Evolutionary conservation across 2,797 vertebrate species (phyloP).

Genomic region (Loris lydekkerianus): DNA sequence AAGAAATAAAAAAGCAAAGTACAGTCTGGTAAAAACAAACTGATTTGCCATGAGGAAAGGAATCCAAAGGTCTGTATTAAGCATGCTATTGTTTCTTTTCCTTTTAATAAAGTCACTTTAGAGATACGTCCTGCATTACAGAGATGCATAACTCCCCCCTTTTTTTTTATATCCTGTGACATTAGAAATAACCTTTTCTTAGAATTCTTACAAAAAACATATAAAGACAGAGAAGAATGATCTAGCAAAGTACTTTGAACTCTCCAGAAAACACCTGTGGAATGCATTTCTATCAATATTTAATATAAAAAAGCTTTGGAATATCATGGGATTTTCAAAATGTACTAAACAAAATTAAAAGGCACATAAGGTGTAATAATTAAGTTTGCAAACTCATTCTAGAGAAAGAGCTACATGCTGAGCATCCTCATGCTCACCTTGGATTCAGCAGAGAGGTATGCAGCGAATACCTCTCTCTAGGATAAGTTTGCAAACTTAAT

Average conservation of each 20-base stretch:
- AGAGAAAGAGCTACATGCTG: no score
- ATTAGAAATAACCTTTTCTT: not conserved
- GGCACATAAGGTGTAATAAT: no score
- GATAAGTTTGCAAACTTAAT: no score
- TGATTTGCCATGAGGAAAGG: not conserved
- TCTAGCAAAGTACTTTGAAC: not conserved
- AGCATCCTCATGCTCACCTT: no score
- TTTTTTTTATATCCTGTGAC: not conserved
- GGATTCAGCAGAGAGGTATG: no score
- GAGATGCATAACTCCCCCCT: not conserved
- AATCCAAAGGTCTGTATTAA: not conserved
- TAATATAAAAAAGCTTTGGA: not conserved
- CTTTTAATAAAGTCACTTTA: not conserved
- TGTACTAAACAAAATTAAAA: conserved; percentile 30
- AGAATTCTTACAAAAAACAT: not conserved
- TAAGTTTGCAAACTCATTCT: no score
- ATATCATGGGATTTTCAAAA: conserved; percentile 12
- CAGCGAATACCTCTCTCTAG: no score
- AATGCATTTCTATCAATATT: not conserved
- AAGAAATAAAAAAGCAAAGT: not conserved
- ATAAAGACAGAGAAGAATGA: not conserved
- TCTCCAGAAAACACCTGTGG: not conserved
- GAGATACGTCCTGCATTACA: not conserved
- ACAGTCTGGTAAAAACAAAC: not conserved
- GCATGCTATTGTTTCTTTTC: not conserved